Percentiles rank a stretch among this genome's conserved stretches.
Conservation (phyloP, 2,888 invertebrate species). For the Xanthorhoe spadicearia region DNA sequence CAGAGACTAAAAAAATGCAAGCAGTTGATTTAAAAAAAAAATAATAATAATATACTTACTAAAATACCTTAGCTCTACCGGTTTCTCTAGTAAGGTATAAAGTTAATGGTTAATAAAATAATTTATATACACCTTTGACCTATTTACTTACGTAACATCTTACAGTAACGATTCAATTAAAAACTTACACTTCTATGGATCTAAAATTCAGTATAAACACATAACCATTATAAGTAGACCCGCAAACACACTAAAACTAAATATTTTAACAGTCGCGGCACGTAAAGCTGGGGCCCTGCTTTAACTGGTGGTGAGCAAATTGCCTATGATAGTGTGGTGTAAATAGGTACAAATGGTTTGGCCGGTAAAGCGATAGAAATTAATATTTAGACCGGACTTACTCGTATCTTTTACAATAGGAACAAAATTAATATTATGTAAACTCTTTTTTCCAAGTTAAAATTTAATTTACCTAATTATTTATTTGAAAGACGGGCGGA, state of each 20-base stretch:
- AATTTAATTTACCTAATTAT: too few species aligned
- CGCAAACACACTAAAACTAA: slow-evolving; percentile 32
- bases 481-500: too few species aligned
- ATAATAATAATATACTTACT: too few species aligned
- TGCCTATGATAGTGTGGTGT: slow-evolving; percentile 37
- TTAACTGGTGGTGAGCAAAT: slow-evolving; percentile 42
- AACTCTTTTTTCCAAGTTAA: too few species aligned
- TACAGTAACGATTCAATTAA: slow-evolving; percentile 46
- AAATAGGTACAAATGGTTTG: not conserved
- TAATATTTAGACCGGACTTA: not conserved
- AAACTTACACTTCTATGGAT: slow-evolving; percentile 46
- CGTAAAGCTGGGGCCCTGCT: slow-evolving; percentile 36
- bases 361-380: slow-evolving; percentile 4
- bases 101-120: not conserved
- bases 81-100: too few species aligned
- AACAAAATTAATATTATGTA: too few species aligned
- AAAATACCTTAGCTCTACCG: too few species aligned
- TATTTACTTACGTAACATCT: slow-evolving; percentile 22
- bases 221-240: slow-evolving; percentile 37
- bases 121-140: slow-evolving; percentile 5
- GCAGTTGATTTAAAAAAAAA: too few species aligned
- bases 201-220: slow-evolving; percentile 42
- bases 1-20: too few species aligned
- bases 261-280: slow-evolving; percentile 35
- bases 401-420: too few species aligned